Evolutionary conservation across 1,140 invertebrate genomes (phyloP).

Genomic region (Brachionus manjavacas): DNA sequence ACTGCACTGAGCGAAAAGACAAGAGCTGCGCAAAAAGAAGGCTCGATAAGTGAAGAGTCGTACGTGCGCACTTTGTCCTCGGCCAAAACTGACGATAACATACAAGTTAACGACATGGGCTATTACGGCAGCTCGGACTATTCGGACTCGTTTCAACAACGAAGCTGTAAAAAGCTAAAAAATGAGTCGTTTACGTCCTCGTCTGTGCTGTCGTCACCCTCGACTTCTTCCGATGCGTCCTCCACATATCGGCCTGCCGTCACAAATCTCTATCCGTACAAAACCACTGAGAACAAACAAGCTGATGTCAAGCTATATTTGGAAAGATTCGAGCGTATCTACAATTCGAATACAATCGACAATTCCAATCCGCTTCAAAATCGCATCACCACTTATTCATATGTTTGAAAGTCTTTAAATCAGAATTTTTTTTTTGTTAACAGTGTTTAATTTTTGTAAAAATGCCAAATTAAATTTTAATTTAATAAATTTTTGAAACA

Average conservation of each 20-base stretch:
- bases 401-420: neutral
- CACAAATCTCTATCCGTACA: slow-evolving; percentile 21
- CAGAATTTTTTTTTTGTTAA: neutral
- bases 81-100: neutral
- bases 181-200: slow-evolving; percentile 34
- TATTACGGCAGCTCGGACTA: slow-evolving; percentile 40
- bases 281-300: neutral
- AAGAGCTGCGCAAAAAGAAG: neutral
- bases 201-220: slow-evolving; percentile 9
- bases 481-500: neutral
- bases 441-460: slow-evolving; percentile 34
- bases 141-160: slow-evolving; percentile 18
- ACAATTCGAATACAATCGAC: slow-evolving; percentile 21
- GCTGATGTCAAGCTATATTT: slow-evolving; percentile 28
- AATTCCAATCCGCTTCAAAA: neutral
- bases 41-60: neutral
- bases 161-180: neutral
- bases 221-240: neutral
- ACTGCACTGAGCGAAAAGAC: neutral
- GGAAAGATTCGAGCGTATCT: slow-evolving; percentile 32
- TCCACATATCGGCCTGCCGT: neutral
- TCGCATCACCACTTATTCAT: slow-evolving; percentile 29
- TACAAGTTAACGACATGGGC: slow-evolving; percentile 23
- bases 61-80: neutral
- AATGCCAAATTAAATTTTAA: neutral